phyloP scores from a whole-genome alignment of 2,113 vertebrate genomes.

The Aythya baeri region DNA sequence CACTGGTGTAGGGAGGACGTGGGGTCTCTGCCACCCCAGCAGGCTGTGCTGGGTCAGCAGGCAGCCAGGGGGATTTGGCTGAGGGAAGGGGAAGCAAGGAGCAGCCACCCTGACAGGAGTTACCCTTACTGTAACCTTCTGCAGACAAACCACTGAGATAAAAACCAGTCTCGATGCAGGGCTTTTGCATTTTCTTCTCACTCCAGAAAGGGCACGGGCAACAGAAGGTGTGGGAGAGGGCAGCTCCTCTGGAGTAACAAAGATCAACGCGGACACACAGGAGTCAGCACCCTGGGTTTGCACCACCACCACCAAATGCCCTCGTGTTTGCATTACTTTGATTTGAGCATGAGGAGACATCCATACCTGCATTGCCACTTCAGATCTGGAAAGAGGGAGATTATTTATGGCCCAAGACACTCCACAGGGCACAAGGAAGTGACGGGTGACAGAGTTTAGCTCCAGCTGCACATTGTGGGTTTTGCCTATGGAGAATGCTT shows the following conservation, averaged over 20 bases:
- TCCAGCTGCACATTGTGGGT: background rate
- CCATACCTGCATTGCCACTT: background rate
- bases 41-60: background rate
- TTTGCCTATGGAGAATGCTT: constrained; percentile 11
- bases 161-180: background rate
- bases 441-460: background rate
- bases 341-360: background rate
- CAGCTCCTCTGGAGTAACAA: background rate
- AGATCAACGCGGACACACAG: background rate
- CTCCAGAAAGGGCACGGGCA: background rate
- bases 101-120: background rate
- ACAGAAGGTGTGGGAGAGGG: background rate
- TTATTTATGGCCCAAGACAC: background rate
- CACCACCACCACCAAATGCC: accelerated
- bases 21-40: background rate
- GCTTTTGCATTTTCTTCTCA: background rate
- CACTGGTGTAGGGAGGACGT: background rate
- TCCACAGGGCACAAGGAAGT: background rate
- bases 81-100: background rate
- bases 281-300: background rate
- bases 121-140: background rate
- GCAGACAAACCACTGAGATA: background rate
- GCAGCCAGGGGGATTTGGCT: background rate
- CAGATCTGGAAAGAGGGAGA: background rate
- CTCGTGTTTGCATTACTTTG: background rate